Base-by-base conservation (phyloP, 2,113 vertebrate species). In the Danionella cerebrum region DNA sequence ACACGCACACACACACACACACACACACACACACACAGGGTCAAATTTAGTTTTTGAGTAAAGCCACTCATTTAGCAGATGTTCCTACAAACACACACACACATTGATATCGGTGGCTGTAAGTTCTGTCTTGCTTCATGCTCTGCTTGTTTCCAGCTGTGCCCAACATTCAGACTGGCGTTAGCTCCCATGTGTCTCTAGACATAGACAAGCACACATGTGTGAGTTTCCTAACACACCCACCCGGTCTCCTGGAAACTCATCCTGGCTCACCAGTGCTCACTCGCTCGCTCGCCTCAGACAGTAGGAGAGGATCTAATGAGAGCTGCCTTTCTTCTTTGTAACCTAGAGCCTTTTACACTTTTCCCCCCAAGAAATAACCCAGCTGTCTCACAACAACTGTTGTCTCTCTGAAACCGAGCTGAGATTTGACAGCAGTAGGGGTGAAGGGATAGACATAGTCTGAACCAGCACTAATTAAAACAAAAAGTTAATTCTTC, bases 111-210 rank as follows among this genome's bases (percentile, higher is more conserved):
- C 44, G 57, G n/a, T 24, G 42, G 19, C 48, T 41, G 13, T 24
- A 35, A 64, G 39, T 57, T 44, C 25, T 44, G 59, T 36, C 53
- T 24, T 58, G 29, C 69, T 63, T 63, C 60, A 53, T 65, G 41
- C 50, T 65, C 60, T 55, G 51, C 12, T 64, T 25, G 60, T 48
- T 71, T 71, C 69, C 69, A 71, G 60, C 60, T 65, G 69, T 54
- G 51, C 31, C 69, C 51, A n/a, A 39, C 48, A 44, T 44, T 65
- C 38, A 65, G 21, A 63, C 25, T 65, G 50, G 48, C 45, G 33
- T 44, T 21, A 35, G 19, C 33, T 51, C 58, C 48, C 51, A 54
- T n/a, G 4, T 58, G 29, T 22, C 66, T 47, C 13, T 41, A 58
- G 39, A 68, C 29, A 48, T 42, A 58, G 31, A 24, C 5, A 38